A percentile compares a stretch with the other conserved stretches of the same genome.
Conservation (phyloP, 2,113 vertebrate genomes). For the Camelus bactrianus region DNA sequence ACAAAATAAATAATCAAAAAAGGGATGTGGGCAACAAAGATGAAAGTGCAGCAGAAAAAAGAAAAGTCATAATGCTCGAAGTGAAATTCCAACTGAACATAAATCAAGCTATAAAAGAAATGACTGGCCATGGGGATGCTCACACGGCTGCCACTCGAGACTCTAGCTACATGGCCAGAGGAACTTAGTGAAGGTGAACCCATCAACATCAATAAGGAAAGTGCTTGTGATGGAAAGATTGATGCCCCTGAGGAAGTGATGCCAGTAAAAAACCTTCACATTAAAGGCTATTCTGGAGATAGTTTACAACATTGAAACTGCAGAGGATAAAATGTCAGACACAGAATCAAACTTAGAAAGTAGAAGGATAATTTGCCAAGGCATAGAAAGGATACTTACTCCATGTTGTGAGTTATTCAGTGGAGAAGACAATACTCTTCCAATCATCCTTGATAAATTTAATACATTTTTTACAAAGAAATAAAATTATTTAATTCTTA, state of each 20-base stretch:
- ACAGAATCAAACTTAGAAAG: background rate
- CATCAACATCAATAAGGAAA: background rate
- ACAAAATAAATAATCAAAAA: background rate
- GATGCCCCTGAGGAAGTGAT: background rate
- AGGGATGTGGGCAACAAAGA: background rate
- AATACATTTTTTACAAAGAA: conserved; percentile 9
- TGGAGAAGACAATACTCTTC: background rate
- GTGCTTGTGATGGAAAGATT: background rate
- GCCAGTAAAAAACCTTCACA: background rate
- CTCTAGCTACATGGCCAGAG: background rate
- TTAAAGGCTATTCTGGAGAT: background rate
- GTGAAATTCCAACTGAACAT: background rate
- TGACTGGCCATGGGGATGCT: background rate
- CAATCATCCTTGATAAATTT: background rate
- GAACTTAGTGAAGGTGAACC: background rate
- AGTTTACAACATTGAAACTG: background rate
- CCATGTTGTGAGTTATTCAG: background rate
- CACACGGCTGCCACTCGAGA: too few species aligned
- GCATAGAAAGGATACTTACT: background rate
- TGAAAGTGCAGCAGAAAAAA: background rate
- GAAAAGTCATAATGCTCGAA: background rate
- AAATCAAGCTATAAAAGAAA: background rate
- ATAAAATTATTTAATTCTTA: background rate
- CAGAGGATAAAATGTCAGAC: conserved; percentile 2
- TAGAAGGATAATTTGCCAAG: background rate